Base-by-base conservation (phyloP, 2,797 vertebrate genomes). In the Chromobotia macracanthus region DNA sequence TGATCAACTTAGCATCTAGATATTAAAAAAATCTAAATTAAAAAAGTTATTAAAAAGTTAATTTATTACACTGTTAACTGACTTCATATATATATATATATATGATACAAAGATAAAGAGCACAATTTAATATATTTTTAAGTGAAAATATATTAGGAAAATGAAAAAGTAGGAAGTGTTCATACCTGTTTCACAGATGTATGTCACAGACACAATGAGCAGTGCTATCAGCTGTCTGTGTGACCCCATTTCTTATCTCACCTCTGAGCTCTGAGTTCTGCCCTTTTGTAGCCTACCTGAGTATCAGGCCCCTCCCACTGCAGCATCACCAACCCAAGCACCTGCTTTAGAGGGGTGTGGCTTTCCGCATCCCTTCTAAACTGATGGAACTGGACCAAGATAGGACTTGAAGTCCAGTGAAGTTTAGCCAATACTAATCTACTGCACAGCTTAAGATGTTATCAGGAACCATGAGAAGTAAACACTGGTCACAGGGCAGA, bases 161-260 rank as follows among this genome's bases (percentile, higher is more conserved):
- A 13, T 60, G 28, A 66, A 31, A 86, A 74, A 46, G 9, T 11
- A 38, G 21, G 10, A 60, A 50, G 53, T 8, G 58, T 72, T 10
- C 4, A 79, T 84, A 93, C 91, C 91, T 89, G 89, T 89, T 35
- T 91, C 85, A 75, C 89, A 89, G 84, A 90, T 84, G 80, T 86
- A 88, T 66, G 83, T 85, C 61, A 90, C 83, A 69, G 90, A 77
- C 80, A 89, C 84, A 56, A 87, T 82, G 61, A 93, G 81, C 78
- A 91, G 83, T 50, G 82, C 84, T 75, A 87, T 88, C 87, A 90
- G 86, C 79, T 86, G 81, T 44, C 89, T 75, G 35, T 65, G 73
- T 67, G 87, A 81, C 74, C 84, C 72, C 80, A 88, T 84, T 71
- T 70, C 72, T 84, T 75, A 73, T 76, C 75, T 80, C 80, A 71